Base-by-base conservation (phyloP, 1,140 invertebrate species). In the Trachymyrmex septentrionalis region DNA sequence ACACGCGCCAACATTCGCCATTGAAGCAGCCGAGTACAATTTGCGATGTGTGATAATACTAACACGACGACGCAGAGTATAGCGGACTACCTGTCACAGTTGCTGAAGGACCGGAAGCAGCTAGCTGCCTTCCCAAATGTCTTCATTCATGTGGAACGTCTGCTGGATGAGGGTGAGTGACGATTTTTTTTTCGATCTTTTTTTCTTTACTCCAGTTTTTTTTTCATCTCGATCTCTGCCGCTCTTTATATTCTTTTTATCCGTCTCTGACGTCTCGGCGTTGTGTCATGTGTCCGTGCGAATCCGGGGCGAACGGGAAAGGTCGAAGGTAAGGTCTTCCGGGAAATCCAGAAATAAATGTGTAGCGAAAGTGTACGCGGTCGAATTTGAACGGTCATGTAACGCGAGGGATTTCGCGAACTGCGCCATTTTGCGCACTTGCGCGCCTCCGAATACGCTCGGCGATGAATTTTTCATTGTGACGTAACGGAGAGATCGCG, bases 101-200 rank as follows among this genome's bases (percentile, higher is more conserved):
- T 99, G 96, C 97, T 99, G 94, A 99, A 99, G 97, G 99, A 99
- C 97, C 99, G 99, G 96, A 99, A 99, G 97, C 99, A 99, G 97
- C 97, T 99, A 93, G 98, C 98, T 93, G 99, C 99, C 94, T 99
- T 99, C 96, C 99, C 99, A 89, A 99, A 99, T 97, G 98, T 99
- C 95, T 99, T 99, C 96, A 97, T 99, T 96, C 99, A 99, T 96
- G 97, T 99, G 93, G 99, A 99, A 96, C 97, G 99, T 95, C 97
- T 99, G 92, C 97, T 99, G 93, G 99, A 99, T 95, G 99, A 99
- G 98, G 99, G 99, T 99, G 97, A 97, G 97, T 82, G 86, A 88
- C n/a, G 59, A 81, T 77, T 14, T 24, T 14, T 14, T 38, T 1
- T 3, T 53, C 4, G 27, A 7, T 19, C 10, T 19, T 50, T n/a